A percentile compares a stretch with the other conserved stretches of the same genome.
Evolutionary conservation across 2,888 invertebrate species (phyloP).

Genomic region (Drosophila eohydei): DNA sequence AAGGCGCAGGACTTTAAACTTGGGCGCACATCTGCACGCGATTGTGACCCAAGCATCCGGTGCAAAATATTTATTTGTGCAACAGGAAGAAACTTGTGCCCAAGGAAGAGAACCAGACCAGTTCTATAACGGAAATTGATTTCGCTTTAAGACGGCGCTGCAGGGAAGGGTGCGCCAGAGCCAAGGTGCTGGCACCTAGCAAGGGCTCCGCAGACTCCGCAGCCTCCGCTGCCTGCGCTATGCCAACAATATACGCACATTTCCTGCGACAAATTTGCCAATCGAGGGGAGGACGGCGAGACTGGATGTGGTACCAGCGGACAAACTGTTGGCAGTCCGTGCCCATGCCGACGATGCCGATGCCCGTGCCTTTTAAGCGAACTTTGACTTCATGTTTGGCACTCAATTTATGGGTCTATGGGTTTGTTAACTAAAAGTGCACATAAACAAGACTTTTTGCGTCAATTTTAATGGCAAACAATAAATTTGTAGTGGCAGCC

Average conservation of each 20-base stretch:
- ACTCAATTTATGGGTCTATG: slow-evolving; percentile 80
- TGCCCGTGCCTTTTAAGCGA: slow-evolving; percentile 52
- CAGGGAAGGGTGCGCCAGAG: slow-evolving; percentile 16
- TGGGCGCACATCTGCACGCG: slow-evolving; percentile 38
- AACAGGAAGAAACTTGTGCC: slow-evolving; percentile 75
- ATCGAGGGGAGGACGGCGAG: slow-evolving; percentile 15
- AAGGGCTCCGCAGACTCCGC: slow-evolving; percentile 12
- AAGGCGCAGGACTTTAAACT: slow-evolving; percentile 40
- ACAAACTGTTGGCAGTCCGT: slow-evolving; percentile 36
- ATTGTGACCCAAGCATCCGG: slow-evolving; percentile 78
- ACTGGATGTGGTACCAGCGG: slow-evolving; percentile 23
- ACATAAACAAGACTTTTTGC: slow-evolving; percentile 75
- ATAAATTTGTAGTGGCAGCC: slow-evolving; percentile 58
- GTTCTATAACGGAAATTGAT: slow-evolving; percentile 73
- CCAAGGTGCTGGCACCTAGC: slow-evolving; percentile 29
- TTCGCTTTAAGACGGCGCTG: slow-evolving; percentile 64
- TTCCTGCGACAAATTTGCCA: slow-evolving; percentile 79
- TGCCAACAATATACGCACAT: slow-evolving; percentile 67
- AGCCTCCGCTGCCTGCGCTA: slow-evolving; percentile 8
- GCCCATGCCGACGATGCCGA: slow-evolving; percentile 31
- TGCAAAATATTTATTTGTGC: slow-evolving; percentile 77
- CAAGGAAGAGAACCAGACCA: slow-evolving; percentile 48
- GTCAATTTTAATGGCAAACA: slow-evolving; percentile 75
- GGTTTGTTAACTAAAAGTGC: slow-evolving; percentile 79
- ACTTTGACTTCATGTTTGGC: slow-evolving; percentile 75